Percentiles rank a stretch among this genome's conserved stretches.
Evolutionary conservation across 2,113 vertebrate species (phyloP).

Genomic region (Hippopotamus amphibius): DNA sequence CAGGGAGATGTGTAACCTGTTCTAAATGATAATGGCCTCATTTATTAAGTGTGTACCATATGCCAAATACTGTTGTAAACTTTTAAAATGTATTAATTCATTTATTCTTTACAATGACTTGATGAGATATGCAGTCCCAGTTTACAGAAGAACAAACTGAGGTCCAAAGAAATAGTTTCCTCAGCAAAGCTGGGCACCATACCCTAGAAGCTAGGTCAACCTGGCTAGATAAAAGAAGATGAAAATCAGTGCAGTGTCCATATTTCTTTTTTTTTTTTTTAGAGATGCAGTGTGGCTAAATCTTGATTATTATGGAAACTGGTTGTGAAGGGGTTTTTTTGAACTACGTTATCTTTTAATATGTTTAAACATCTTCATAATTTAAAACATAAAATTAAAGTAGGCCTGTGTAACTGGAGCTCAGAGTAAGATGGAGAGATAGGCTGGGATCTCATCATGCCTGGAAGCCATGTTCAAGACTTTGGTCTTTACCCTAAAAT

Average conservation of each 20-base stretch:
- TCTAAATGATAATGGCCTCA: background rate
- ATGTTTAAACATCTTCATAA: background rate
- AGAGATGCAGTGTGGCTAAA: background rate
- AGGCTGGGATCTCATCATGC: background rate
- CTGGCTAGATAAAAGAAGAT: background rate
- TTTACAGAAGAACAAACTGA: background rate
- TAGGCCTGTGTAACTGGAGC: background rate
- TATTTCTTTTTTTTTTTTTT: conserved; percentile 57
- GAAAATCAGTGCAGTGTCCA: background rate
- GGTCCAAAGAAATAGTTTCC: background rate
- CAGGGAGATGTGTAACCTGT: background rate
- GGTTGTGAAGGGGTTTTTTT: background rate
- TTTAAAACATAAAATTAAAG: background rate
- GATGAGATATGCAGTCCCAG: background rate
- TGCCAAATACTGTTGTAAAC: background rate
- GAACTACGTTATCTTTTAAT: conserved; percentile 7
- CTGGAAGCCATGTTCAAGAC: background rate
- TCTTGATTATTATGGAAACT: conserved; percentile 9
- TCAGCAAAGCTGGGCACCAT: background rate
- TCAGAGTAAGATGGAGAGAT: background rate
- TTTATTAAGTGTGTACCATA: background rate
- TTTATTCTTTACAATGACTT: background rate
- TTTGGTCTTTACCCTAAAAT: background rate
- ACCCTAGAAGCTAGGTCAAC: background rate
- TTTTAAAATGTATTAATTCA: background rate